Conservation (phyloP, 2,888 invertebrate genomes). For the Eudasyphora cyanicolor region DNA sequence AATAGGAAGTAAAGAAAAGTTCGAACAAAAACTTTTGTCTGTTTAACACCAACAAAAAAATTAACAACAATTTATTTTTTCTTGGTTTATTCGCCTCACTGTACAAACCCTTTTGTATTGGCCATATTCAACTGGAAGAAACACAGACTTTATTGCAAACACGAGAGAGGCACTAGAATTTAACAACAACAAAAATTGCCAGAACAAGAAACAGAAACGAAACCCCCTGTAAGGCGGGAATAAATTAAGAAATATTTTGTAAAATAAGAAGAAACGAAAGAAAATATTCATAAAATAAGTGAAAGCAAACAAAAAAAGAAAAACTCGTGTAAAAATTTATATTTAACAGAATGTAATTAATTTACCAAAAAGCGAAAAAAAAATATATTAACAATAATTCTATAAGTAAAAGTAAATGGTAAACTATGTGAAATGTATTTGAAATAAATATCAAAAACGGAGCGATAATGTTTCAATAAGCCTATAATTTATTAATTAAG, state of each 20-base stretch:
- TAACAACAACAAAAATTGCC: background rate
- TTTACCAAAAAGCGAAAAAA: background rate
- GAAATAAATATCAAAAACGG: background rate
- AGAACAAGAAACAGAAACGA: background rate
- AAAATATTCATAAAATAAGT: background rate
- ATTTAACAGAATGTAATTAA: background rate
- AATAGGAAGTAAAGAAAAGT: background rate
- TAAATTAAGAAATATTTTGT: background rate
- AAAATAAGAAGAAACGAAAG: background rate
- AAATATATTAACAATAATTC: background rate
- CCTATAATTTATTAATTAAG: background rate
- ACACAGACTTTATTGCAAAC: no score
- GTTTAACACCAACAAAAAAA: background rate
- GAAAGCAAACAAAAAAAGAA: background rate
- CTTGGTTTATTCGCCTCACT: background rate
- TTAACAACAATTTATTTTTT: background rate
- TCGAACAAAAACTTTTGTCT: background rate
- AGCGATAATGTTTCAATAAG: background rate
- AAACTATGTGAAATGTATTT: background rate
- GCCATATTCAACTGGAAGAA: background rate
- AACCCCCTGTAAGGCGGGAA: background rate
- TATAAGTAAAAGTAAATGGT: background rate
- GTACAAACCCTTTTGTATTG: constrained; percentile 1
- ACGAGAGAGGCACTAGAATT: background rate
- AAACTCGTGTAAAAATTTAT: constrained; percentile 1